A percentile compares a stretch with the other conserved stretches of the same genome.
phyloP scores from a whole-genome alignment of 2,113 vertebrate species.

The Prinia subflava region DNA sequence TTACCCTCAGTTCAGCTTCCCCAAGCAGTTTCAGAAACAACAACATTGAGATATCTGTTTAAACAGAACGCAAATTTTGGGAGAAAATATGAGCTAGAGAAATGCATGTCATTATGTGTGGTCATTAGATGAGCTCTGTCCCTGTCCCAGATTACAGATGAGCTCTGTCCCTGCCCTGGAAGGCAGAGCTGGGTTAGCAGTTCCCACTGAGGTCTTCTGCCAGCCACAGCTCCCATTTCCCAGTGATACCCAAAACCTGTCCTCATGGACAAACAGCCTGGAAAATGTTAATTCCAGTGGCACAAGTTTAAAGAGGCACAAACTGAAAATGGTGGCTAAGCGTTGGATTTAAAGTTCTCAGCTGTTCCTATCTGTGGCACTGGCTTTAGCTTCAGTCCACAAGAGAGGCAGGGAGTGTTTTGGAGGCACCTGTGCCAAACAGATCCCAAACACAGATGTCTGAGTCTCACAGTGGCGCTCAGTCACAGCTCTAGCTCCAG shows the following conservation, averaged over 20 bases:
- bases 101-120: not conserved
- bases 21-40: not conserved
- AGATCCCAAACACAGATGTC: not conserved
- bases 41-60: not conserved
- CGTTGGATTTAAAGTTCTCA: not conserved
- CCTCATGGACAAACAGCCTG: not conserved
- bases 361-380: not conserved
- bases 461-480: not conserved
- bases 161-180: not conserved
- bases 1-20: not conserved
- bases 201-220: not conserved
- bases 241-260: too few species aligned
- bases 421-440: not conserved
- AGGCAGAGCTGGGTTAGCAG: not conserved
- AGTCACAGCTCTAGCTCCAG: not conserved
- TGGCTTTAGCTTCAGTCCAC: not conserved
- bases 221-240: not conserved
- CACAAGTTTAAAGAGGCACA: fast-evolving
- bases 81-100: not conserved
- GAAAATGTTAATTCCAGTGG: not conserved
- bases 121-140: not conserved
- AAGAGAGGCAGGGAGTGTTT: not conserved
- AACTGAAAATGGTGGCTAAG: not conserved
- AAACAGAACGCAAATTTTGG: not conserved
- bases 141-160: not conserved